These are phyloP conservation scores for Crotalus helleri DNA, from an alignment of 2,113 vertebrate genomes.

Conservation along the genomic window DNA sequence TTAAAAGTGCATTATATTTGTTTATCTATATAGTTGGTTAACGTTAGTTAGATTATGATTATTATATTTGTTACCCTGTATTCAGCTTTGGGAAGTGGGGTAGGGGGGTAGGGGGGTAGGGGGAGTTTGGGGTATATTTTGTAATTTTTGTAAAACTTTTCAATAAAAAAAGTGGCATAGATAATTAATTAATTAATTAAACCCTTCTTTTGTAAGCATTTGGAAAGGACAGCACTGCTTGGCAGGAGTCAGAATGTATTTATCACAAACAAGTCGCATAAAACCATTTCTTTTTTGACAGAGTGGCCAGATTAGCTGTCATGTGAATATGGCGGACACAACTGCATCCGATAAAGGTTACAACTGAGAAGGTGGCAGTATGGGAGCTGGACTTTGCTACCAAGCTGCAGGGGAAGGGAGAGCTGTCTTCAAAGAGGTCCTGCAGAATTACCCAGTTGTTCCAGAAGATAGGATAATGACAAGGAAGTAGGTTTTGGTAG, in stretches of 20 bases:
- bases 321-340: neutral
- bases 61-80: no score
- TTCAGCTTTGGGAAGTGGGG: no score
- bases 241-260: neutral
- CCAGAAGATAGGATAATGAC: neutral
- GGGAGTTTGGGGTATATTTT: no score
- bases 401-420: neutral
- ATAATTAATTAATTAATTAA: neutral
- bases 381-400: neutral
- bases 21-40: no score
- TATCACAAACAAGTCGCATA: neutral
- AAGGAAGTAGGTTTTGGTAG: neutral
- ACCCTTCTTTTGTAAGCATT: neutral
- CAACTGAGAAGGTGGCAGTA: neutral
- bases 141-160: no score
- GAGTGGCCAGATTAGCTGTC: neutral
- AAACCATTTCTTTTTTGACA: neutral
- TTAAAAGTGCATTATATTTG: no score
- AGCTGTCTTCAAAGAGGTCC: neutral
- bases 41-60: no score
- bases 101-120: no score
- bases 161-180: neutral
- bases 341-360: neutral
- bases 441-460: neutral
- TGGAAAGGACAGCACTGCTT: neutral